These are phyloP conservation scores for Tipula vernalis DNA, from an alignment of 2,888 invertebrate species.

Conservation along the genomic window DNA sequence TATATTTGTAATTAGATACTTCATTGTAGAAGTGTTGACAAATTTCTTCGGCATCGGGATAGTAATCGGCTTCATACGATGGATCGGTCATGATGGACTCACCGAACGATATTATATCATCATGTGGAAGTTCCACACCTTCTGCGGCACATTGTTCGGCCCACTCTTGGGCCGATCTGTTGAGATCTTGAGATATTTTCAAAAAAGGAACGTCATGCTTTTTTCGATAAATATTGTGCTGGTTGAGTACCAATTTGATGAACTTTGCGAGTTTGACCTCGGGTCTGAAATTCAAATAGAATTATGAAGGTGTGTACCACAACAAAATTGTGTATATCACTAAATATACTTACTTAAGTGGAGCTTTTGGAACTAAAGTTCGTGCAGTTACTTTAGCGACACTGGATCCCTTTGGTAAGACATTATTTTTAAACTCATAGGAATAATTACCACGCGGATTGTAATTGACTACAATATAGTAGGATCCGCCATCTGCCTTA, in stretches of 20 bases:
- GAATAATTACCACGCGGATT: slow-evolving; percentile 78
- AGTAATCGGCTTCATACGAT: background rate
- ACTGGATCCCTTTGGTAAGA: slow-evolving; percentile 42
- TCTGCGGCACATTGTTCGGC: slow-evolving; percentile 52
- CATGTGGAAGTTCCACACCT: slow-evolving; percentile 30
- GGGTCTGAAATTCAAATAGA: background rate
- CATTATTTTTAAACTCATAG: slow-evolving; percentile 61
- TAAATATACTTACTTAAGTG: background rate
- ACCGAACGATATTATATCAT: background rate
- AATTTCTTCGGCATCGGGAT: background rate
- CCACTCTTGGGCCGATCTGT: slow-evolving; percentile 55
- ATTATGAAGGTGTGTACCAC: background rate
- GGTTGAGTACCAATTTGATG: background rate
- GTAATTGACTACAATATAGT: slow-evolving; percentile 80
- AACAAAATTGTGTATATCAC: background rate
- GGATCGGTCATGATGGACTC: background rate
- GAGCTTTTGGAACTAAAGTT: background rate
- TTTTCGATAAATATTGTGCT: slow-evolving; percentile 44
- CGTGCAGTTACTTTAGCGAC: background rate
- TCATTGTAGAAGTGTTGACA: slow-evolving; percentile 43
- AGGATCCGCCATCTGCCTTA: slow-evolving; percentile 49
- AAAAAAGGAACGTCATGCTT: slow-evolving; percentile 40
- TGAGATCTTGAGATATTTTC: slow-evolving; percentile 40
- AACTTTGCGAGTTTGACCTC: background rate
- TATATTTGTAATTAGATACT: slow-evolving; percentile 39